Percentiles rank a stretch among this genome's conserved stretches.
Conservation (phyloP, 2,888 invertebrate species). For the Altica lythri region DNA sequence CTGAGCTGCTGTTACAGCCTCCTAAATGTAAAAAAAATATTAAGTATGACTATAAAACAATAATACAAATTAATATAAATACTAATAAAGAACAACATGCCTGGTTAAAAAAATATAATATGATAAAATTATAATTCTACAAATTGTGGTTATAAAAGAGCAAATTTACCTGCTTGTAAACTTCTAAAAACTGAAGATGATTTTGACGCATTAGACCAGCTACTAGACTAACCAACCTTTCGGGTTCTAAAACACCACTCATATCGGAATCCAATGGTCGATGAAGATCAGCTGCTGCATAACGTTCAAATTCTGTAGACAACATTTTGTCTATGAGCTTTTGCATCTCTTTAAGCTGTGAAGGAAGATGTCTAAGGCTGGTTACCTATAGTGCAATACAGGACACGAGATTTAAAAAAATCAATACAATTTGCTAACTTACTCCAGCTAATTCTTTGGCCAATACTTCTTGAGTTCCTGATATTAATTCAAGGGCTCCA, state of each 20-base stretch:
- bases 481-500: conserved; percentile 94
- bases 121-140: too few species aligned
- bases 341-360: conserved; percentile 94
- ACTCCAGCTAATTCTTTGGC: conserved; percentile 84
- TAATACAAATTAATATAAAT: too few species aligned
- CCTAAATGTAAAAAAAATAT: conserved; percentile 62
- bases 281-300: conserved; percentile 89
- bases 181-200: conserved; percentile 86
- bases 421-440: too few species aligned
- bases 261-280: conserved; percentile 68
- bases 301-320: conserved; percentile 90
- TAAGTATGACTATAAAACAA: too few species aligned
- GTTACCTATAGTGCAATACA: too few species aligned
- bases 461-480: conserved; percentile 93
- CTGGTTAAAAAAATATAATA: too few species aligned
- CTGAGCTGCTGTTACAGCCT: conserved; percentile 86
- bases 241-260: conserved; percentile 74
- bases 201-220: conserved; percentile 88
- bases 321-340: conserved; percentile 96
- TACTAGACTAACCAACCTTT: conserved; percentile 68
- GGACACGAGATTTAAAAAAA: too few species aligned
- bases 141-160: too few species aligned
- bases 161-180: conserved; percentile 65
- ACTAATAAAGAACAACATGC: too few species aligned
- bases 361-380: conserved; percentile 93